phyloP scores from a whole-genome alignment of 2,888 invertebrate genomes.

The Arctia plantaginis region DNA sequence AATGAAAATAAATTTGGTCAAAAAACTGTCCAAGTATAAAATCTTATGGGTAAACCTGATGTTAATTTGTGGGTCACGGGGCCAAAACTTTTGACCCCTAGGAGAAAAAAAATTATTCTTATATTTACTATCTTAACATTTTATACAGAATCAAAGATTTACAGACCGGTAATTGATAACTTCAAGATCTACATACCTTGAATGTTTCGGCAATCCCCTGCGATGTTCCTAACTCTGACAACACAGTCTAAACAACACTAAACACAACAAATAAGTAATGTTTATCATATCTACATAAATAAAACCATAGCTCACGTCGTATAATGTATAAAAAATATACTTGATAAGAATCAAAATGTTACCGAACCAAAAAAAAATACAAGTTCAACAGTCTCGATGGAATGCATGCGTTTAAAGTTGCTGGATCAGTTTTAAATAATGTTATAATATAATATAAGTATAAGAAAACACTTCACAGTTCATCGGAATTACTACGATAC shows the following conservation, averaged over 20 bases:
- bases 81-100: neutral
- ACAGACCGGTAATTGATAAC: neutral
- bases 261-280: conserved; percentile 55
- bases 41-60: neutral
- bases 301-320: conserved; percentile 60
- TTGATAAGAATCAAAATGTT: conserved; percentile 79
- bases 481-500: conserved; percentile 43
- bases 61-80: conserved; percentile 1
- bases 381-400: conserved; percentile 84
- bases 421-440: conserved; percentile 58
- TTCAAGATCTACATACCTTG: conserved; percentile 73
- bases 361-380: conserved; percentile 71
- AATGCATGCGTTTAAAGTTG: conserved; percentile 83
- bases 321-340: conserved; percentile 63
- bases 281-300: conserved; percentile 47
- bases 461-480: conserved; percentile 65
- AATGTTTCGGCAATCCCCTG: conserved; percentile 80
- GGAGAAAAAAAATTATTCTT: neutral
- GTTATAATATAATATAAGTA: conserved; percentile 39
- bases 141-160: neutral
- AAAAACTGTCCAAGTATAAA: neutral
- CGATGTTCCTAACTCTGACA: conserved; percentile 66
- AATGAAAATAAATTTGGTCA: neutral
- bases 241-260: conserved; percentile 64
- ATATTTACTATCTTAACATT: neutral